Conservation (phyloP, 2,888 invertebrate species). For the Clunio marinus region DNA sequence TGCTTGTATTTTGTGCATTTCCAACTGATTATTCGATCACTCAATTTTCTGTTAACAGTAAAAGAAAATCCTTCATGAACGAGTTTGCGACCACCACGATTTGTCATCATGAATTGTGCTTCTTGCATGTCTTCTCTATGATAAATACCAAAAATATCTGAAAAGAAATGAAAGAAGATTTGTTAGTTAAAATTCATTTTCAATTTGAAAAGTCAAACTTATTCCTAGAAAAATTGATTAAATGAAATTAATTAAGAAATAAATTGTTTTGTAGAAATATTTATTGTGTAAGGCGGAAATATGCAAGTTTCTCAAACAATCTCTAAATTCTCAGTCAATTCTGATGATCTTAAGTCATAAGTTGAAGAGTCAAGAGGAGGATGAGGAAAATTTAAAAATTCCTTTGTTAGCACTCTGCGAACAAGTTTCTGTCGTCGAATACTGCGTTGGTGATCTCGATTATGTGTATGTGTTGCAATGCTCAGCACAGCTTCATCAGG, state of each 20-base stretch:
- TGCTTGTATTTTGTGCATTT: slow-evolving; percentile 39
- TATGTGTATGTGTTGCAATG: slow-evolving; percentile 18
- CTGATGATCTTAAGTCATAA: too few relatives aligned
- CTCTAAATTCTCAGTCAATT: too few relatives aligned
- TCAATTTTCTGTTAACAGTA: slow-evolving; percentile 31
- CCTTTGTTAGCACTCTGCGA: background rate
- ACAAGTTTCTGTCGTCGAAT: slow-evolving; percentile 23
- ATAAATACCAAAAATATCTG: background rate
- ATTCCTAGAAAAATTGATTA: too few relatives aligned
- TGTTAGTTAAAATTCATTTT: background rate
- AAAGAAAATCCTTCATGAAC: slow-evolving; percentile 21
- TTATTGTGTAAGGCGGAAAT: too few relatives aligned
- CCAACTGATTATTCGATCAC: slow-evolving; percentile 35
- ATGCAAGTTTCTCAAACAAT: too few relatives aligned
- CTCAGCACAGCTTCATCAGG: slow-evolving; percentile 17
- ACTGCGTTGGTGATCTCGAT: background rate
- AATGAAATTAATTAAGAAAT: too few relatives aligned
- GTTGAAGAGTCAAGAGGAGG: background rate
- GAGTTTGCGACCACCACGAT: slow-evolving; percentile 30
- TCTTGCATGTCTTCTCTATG: background rate
- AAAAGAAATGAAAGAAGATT: background rate
- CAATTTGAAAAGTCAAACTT: background rate
- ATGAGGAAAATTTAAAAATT: background rate
- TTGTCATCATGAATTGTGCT: slow-evolving; percentile 5
- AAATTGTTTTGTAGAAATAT: too few relatives aligned